Base-by-base conservation (phyloP, 2,888 invertebrate genomes). In the Nephrocerus scutellatus region DNA sequence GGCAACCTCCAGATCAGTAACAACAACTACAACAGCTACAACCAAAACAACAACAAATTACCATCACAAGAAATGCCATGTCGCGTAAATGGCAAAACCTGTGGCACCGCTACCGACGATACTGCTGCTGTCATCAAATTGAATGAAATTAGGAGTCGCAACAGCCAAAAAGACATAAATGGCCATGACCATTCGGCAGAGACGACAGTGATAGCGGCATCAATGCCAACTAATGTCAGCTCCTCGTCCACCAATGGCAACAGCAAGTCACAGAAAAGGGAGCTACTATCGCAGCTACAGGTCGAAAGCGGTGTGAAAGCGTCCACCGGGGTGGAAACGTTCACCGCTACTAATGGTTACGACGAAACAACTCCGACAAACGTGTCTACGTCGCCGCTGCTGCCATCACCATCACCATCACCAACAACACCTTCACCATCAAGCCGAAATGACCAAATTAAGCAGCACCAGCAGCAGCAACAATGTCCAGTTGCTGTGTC, bases 21-120 rank as follows among this genome's bases (percentile, higher is more conserved):
- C 26, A 47, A 25, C 20, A 25, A 25, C 12, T 30, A 29, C 16
- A 35, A 13, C 31, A 20, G 36, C 32, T 19, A 33, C 40, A 44
- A 39, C 36, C 29, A 36, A 32, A 45, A 22, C 43, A 36, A 39
- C 43, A 49, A 48, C 47, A 45, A 51, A 48, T 49, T 46, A 42
- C 41, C 43, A 38, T 36, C 38, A 39, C 33, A 47, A 39, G 45
- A 42, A 40, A 40, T 39, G 39, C 42, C 45, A 45, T 45, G 41
- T 47, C 41, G 36, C 24, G 39, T 40, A 43, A 47, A 46, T 48
- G 47, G 37, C 36, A 40, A 26, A 39, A 39, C 31, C 36, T 41
- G 36, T 36, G 39, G 41, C 40, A 47, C n/a, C n/a, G n/a, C n/a
- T n/a, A n/a, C n/a, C n/a, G n/a, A n/a, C n/a, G n/a, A n/a, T n/a